phyloP scores from a whole-genome alignment of 2,113 vertebrate species.

The Okapia johnstoni region DNA sequence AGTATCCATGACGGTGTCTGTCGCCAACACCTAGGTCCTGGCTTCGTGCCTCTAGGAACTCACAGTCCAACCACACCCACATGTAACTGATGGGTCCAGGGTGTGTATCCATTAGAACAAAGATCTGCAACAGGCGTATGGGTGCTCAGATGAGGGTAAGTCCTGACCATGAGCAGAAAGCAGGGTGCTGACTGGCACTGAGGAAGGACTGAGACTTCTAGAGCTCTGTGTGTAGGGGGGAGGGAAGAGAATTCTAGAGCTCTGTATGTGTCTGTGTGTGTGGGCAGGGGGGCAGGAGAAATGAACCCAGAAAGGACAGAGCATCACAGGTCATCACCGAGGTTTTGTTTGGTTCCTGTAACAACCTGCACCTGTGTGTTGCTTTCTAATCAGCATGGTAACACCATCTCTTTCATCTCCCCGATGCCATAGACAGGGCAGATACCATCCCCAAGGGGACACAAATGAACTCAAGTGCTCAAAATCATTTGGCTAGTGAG shows the following conservation, averaged over 20 bases:
- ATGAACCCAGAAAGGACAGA: background rate
- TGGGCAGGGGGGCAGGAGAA: background rate
- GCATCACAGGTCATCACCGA: background rate
- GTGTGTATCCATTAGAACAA: background rate
- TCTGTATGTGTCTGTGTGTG: background rate
- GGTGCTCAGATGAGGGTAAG: background rate
- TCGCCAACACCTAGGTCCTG: background rate
- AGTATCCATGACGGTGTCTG: background rate
- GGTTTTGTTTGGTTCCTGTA: too few relatives aligned
- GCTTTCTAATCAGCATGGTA: background rate
- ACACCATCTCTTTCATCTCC: background rate
- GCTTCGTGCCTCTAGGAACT: background rate
- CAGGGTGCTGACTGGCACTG: background rate
- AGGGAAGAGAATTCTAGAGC: background rate
- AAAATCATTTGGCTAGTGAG: too few relatives aligned
- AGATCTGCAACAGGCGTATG: background rate
- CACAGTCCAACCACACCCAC: background rate
- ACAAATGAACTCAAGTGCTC: background rate
- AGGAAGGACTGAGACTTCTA: background rate
- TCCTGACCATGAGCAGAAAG: background rate
- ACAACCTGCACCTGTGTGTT: background rate
- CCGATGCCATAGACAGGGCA: accelerated
- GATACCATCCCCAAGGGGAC: background rate
- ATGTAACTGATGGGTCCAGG: too few relatives aligned
- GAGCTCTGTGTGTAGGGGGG: background rate